Conservation (phyloP, 1,140 invertebrate genomes). For the Drosophila littoralis region DNA sequence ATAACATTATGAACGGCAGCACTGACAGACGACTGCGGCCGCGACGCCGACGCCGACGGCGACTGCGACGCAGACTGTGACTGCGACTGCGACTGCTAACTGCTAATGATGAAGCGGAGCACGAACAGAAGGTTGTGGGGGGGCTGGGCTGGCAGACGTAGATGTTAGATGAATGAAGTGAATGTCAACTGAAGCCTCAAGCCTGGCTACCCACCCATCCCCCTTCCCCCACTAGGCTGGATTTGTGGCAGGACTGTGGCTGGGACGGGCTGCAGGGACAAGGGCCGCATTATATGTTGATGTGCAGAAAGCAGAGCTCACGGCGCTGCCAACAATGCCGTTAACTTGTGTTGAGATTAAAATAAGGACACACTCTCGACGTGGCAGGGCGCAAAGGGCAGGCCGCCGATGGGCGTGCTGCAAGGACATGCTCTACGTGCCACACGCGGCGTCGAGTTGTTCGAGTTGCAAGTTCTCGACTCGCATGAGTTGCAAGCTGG, state of each 20-base stretch:
- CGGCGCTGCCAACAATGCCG: conserved; percentile 77
- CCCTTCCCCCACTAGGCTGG: no score
- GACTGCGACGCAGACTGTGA: conserved; percentile 29
- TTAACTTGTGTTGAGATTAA: conserved; percentile 82
- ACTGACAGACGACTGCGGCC: conserved; percentile 57
- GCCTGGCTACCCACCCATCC: neutral
- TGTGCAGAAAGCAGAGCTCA: conserved; percentile 60
- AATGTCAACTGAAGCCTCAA: conserved; percentile 41
- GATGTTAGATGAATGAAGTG: conserved; percentile 16
- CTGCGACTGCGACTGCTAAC: conserved; percentile 56
- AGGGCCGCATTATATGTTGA: conserved; percentile 66
- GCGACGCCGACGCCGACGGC: conserved; percentile 46
- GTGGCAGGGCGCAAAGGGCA: neutral
- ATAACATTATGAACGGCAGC: conserved; percentile 77
- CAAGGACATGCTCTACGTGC: conserved; percentile 18
- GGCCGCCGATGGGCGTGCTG: no score
- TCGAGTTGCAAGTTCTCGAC: conserved; percentile 39
- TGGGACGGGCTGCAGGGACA: neutral
- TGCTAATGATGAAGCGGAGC: conserved; percentile 68
- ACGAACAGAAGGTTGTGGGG: neutral
- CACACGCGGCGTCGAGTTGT: conserved; percentile 37
- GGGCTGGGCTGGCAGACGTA: conserved; percentile 15
- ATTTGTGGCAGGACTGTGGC: conserved; percentile 5
- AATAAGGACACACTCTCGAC: conserved; percentile 70
- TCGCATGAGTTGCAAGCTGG: conserved; percentile 75